phyloP scores from a whole-genome alignment of 1,140 invertebrate species.

The Nasonia vitripennis region DNA sequence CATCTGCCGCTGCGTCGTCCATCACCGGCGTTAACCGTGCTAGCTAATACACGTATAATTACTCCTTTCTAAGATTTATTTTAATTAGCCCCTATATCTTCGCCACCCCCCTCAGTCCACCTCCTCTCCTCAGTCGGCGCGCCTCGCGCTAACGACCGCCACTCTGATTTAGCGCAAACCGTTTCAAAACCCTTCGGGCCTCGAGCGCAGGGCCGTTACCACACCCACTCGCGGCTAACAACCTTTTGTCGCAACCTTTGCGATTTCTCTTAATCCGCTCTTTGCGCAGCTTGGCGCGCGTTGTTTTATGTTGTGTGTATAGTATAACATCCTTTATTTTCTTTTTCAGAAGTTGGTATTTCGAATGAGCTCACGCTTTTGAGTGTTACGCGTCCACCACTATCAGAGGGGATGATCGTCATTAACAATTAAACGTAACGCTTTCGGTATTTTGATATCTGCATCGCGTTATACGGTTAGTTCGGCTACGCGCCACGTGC shows the following conservation, averaged over 20 bases:
- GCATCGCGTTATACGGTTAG: constrained; percentile 8
- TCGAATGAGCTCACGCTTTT: too few species aligned
- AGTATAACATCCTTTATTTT: background rate
- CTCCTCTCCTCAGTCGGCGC: background rate
- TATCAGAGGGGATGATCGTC: background rate
- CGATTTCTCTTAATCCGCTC: constrained; percentile 19
- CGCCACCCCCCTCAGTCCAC: background rate
- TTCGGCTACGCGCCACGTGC: background rate
- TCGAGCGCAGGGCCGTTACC: background rate
- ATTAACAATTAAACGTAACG: constrained; percentile 41
- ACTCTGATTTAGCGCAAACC: constrained; percentile 48
- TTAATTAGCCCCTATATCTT: constrained; percentile 75
- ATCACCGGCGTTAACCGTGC: constrained; percentile 67
- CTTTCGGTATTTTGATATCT: constrained; percentile 36
- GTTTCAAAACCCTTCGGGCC: constrained; percentile 41
- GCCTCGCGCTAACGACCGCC: constrained; percentile 44
- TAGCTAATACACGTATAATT: constrained; percentile 76
- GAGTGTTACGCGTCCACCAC: too few species aligned
- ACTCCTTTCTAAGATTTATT: constrained; percentile 76
- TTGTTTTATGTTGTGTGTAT: background rate
- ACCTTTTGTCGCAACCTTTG: constrained; percentile 43
- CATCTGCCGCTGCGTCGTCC: constrained; percentile 74
- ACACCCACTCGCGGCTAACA: background rate
- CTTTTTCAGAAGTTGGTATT: too few species aligned
- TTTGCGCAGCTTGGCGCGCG: background rate